Percentiles rank a stretch among this genome's conserved stretches.
These are phyloP conservation scores for Pristionchus arcanus DNA, from an alignment of 2,888 invertebrate species.

Conservation along the genomic window DNA sequence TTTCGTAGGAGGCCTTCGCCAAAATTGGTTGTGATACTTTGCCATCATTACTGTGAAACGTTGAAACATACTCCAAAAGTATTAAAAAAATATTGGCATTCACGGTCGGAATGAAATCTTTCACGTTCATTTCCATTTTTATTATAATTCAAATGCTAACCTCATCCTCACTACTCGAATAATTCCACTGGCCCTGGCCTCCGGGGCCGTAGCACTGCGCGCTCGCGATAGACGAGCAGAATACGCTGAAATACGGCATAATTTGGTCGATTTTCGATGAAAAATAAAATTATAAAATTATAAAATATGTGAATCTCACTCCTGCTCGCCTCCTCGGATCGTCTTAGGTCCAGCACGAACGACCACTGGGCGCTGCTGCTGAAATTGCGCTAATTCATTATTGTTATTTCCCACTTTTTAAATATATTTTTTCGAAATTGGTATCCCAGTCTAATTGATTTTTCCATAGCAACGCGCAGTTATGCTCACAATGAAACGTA, in stretches of 20 bases:
- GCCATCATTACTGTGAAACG: too few relatives aligned
- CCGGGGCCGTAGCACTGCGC: conserved; percentile 46
- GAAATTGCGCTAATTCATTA: neutral
- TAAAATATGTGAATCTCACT: conserved; percentile 53
- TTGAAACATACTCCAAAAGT: too few relatives aligned
- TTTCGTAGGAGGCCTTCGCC: neutral
- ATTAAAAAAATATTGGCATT: too few relatives aligned
- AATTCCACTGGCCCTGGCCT: neutral
- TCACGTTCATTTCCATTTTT: too few relatives aligned
- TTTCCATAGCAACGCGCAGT: too few relatives aligned
- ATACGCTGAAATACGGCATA: conserved; percentile 56
- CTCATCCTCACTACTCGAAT: conserved; percentile 24
- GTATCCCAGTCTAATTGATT: too few relatives aligned
- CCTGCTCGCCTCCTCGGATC: conserved; percentile 58
- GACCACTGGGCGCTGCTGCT: conserved; percentile 49
- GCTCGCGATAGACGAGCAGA: conserved; percentile 56
- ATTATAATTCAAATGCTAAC: neutral
- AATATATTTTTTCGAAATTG: too few relatives aligned
- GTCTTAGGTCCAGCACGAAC: conserved; percentile 59
- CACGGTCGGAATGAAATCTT: neutral
- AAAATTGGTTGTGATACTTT: too few relatives aligned
- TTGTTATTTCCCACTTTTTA: too few relatives aligned
- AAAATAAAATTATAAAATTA: neutral
- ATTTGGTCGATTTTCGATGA: too few relatives aligned
- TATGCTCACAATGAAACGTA: neutral